A percentile compares a stretch with the other conserved stretches of the same genome.
phyloP scores from a whole-genome alignment of 2,888 invertebrate species.

The Mellilla xanthometata region DNA sequence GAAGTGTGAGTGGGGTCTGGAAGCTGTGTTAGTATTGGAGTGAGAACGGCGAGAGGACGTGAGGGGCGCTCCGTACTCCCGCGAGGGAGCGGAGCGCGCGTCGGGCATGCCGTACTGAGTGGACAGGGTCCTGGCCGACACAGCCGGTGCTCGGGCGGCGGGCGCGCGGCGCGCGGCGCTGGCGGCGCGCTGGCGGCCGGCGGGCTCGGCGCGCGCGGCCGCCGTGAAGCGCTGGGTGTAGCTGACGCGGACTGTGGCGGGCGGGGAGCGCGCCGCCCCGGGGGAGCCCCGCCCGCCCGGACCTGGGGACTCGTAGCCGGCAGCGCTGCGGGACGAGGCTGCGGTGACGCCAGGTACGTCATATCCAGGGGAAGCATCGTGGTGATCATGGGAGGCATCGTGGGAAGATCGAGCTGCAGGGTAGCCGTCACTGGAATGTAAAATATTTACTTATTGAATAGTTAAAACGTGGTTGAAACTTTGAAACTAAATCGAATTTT shows the following conservation, averaged over 20 bases:
- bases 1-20: background rate
- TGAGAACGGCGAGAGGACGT: slow-evolving; percentile 10
- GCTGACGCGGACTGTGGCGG: slow-evolving; percentile 16
- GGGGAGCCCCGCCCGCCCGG: background rate
- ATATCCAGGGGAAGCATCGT: no score
- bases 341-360: no score
- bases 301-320: slow-evolving; percentile 13
- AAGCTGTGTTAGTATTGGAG: slow-evolving; percentile 1
- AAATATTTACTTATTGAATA: no score
- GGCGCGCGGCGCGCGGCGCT: no score
- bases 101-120: slow-evolving; percentile 21
- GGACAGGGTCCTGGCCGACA: slow-evolving; percentile 19
- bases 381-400: slow-evolving; percentile 10
- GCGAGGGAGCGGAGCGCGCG: slow-evolving; percentile 30
- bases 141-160: no score
- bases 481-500: no score
- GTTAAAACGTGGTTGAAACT: no score
- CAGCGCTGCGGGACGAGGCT: no score
- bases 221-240: slow-evolving; percentile 18
- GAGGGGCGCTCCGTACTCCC: slow-evolving; percentile 49
- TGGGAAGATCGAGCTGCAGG: slow-evolving; percentile 18
- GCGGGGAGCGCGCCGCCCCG: slow-evolving; percentile 5
- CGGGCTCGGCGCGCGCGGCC: background rate
- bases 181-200: no score
- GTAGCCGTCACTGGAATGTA: slow-evolving; percentile 27